Evolutionary conservation across 1,140 invertebrate species (phyloP).

Genomic region (Telenomus remus): DNA sequence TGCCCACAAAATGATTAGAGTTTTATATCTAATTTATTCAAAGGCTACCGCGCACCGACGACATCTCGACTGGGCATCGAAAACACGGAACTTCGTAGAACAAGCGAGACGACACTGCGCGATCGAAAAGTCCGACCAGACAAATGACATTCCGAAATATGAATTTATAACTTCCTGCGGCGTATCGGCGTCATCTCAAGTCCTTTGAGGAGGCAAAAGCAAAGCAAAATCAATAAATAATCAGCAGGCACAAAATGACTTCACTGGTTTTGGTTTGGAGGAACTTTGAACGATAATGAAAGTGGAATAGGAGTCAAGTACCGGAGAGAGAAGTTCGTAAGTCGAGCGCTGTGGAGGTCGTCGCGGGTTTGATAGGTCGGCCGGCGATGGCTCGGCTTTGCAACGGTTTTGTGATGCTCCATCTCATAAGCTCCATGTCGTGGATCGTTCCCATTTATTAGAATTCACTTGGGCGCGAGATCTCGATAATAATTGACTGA

Average conservation of each 20-base stretch:
- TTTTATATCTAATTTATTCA: constrained; percentile 32
- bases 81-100: background rate
- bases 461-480: background rate
- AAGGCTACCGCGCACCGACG: constrained; percentile 2
- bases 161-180: constrained; percentile 10
- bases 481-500: background rate
- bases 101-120: background rate
- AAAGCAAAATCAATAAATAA: background rate
- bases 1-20: constrained; percentile 11
- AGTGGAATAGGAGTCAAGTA: constrained; percentile 36
- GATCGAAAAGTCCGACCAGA: background rate
- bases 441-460: constrained; percentile 41
- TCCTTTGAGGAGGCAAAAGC: background rate
- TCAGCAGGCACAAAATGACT: background rate
- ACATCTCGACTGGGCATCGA: background rate
- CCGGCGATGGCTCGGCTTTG: constrained; percentile 55
- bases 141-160: constrained; percentile 8
- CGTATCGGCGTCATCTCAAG: background rate
- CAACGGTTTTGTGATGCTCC: constrained; percentile 71
- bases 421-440: constrained; percentile 71
- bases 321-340: constrained; percentile 58
- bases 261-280: too few species aligned
- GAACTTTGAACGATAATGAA: background rate
- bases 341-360: constrained; percentile 49
- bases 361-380: constrained; percentile 21